phyloP scores from a whole-genome alignment of 2,888 invertebrate genomes.

The Leptopilina myrica region DNA sequence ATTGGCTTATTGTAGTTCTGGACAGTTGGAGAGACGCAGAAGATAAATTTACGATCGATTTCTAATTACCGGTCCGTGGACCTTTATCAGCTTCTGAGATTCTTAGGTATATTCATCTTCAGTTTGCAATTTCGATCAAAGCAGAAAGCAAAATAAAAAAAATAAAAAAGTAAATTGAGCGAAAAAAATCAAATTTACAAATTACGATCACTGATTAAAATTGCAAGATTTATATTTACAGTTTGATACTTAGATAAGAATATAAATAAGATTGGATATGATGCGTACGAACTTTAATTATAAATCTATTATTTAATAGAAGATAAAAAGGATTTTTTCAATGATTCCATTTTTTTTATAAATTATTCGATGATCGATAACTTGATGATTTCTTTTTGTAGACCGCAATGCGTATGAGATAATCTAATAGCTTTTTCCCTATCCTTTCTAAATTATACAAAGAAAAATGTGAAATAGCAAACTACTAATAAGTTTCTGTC shows the following conservation, averaged over 20 bases:
- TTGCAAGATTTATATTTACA: background rate
- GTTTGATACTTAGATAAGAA: too few species aligned
- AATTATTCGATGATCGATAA: too few species aligned
- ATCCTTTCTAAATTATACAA: too few species aligned
- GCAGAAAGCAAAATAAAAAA: background rate
- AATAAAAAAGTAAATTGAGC: too few species aligned
- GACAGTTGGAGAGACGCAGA: slow-evolving; percentile 38
- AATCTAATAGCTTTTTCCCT: too few species aligned
- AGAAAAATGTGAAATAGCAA: too few species aligned
- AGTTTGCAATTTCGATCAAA: slow-evolving; percentile 40
- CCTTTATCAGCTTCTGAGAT: slow-evolving; percentile 30
- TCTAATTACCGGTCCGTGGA: slow-evolving; percentile 53
- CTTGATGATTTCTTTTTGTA: too few species aligned
- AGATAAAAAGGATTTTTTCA: too few species aligned
- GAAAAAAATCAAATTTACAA: background rate
- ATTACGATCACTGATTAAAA: slow-evolving; percentile 9
- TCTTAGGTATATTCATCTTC: slow-evolving; percentile 3
- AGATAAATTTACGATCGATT: slow-evolving; percentile 59
- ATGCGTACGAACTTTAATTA: background rate
- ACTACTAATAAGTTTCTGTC: too few species aligned
- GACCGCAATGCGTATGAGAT: too few species aligned
- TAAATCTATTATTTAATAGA: background rate
- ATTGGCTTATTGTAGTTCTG: slow-evolving; percentile 51
- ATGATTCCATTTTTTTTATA: too few species aligned
- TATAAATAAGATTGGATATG: background rate